Evolutionary conservation across 1,140 invertebrate genomes (phyloP), one percentile per base, ranked within the genome.

Genomic region (Himalopsyche phryganea): DNA sequence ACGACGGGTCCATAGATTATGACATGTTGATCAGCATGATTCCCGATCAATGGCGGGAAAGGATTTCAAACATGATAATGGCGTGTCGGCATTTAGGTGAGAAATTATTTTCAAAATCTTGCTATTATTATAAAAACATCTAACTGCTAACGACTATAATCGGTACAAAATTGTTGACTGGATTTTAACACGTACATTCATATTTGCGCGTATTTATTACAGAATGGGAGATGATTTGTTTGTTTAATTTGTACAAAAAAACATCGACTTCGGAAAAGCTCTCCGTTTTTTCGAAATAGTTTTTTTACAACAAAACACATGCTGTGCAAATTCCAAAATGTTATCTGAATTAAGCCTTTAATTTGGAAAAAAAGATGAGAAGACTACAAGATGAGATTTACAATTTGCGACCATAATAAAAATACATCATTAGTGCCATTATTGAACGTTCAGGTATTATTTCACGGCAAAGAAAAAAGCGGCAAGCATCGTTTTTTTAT

Each of bases 11-110:
- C 7, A 69, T 75, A 7, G 76, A 78, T 57, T 78, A 76, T 42
- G 76, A 78, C n/a, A 73, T 77, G 73, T 61, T 78, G 61, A 65
- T 74, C 14, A 75, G 74, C 50, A 63, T 78, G 38, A 75, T 78
- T 18, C 75, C 76, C 0, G 76, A 78, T 6, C 52, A 73, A 33
- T 77, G 75, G 60, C 67, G 59, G n/a, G 70, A 76, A 2, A 66
- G 73, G 65, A 68, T 74, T 4, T 49, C 52, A 0, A 68, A 67
- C 35, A 76, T 77, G 73, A 70, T 78, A 46, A 66, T 67, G 20
- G 56, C 60, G 1, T 78, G 76, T 52, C 73, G 70, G 68, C 70
- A 75, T 66, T 57, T 69, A 6, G 75, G 76, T 77, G 65, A 66
- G 52, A 46, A 23, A 14, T 32, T 44, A 44, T 32, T n/a, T 18